These are phyloP conservation scores for Thunnus albacares DNA, from an alignment of 2,797 vertebrate genomes.

Conservation along the genomic window DNA sequence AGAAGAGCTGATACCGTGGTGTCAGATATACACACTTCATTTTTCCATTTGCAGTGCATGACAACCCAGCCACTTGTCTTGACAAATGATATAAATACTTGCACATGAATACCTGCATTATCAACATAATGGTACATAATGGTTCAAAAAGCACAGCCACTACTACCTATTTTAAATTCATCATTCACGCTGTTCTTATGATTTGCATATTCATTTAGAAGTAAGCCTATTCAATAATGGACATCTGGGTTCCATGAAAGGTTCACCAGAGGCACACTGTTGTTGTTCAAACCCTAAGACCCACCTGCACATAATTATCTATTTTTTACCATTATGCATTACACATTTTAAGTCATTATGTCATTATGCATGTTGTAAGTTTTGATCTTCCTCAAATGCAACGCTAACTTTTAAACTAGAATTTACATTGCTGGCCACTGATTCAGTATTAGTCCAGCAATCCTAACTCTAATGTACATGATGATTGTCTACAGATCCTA, in stretches of 20 bases:
- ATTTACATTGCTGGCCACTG: neutral
- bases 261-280: neutral
- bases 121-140: neutral
- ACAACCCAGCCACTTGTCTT: neutral
- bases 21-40: constrained; percentile 11
- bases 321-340: neutral
- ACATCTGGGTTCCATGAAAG: neutral
- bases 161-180: too few relatives aligned
- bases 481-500: neutral
- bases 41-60: constrained; percentile 6
- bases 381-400: neutral
- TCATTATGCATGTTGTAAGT: too few relatives aligned
- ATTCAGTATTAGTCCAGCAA: neutral
- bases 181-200: too few relatives aligned
- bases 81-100: neutral
- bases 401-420: neutral
- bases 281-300: neutral
- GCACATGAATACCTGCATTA: constrained; percentile 1
- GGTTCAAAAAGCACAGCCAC: neutral
- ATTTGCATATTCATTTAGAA: too few relatives aligned
- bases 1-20: constrained; percentile 14
- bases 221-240: neutral
- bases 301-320: neutral
- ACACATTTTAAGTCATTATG: too few relatives aligned
- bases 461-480: neutral